These are phyloP conservation scores for Drosophila lutescens DNA, from an alignment of 2,888 invertebrate species.

Conservation along the genomic window DNA sequence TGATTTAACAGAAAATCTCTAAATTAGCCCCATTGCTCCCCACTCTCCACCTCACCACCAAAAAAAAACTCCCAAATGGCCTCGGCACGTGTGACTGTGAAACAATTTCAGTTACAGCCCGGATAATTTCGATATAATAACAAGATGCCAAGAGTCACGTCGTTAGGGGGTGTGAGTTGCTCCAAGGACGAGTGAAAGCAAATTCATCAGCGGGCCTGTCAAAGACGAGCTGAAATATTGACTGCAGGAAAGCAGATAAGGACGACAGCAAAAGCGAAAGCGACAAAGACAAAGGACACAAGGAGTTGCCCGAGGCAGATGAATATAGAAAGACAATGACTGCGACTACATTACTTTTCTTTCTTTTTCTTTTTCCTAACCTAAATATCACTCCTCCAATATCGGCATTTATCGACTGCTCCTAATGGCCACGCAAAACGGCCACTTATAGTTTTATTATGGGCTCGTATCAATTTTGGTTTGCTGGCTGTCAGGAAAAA, in stretches of 20 bases:
- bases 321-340: slow-evolving; percentile 39
- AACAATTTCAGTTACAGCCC: slow-evolving; percentile 63
- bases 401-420: slow-evolving; percentile 53
- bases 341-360: slow-evolving; percentile 20
- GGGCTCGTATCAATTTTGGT: slow-evolving; percentile 66
- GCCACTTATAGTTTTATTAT: slow-evolving; percentile 78
- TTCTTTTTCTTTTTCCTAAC: neutral
- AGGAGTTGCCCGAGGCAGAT: slow-evolving; percentile 53
- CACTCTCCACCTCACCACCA: neutral
- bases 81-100: slow-evolving; percentile 62
- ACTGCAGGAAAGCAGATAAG: slow-evolving; percentile 39
- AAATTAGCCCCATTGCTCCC: slow-evolving; percentile 10
- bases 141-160: slow-evolving; percentile 74
- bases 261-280: slow-evolving; percentile 13
- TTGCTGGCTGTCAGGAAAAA: slow-evolving; percentile 43
- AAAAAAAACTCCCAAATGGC: slow-evolving; percentile 35
- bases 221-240: slow-evolving; percentile 60
- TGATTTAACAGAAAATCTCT: slow-evolving; percentile 6
- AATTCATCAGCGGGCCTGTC: slow-evolving; percentile 63
- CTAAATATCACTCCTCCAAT: neutral
- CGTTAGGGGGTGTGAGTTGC: slow-evolving; percentile 22
- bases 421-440: slow-evolving; percentile 69
- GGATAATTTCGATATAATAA: slow-evolving; percentile 75
- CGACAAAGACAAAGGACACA: slow-evolving; percentile 38
- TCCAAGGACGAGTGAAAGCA: slow-evolving; percentile 42